Base-by-base conservation (phyloP, 2,888 invertebrate genomes). In the Drosophila emarginata region DNA sequence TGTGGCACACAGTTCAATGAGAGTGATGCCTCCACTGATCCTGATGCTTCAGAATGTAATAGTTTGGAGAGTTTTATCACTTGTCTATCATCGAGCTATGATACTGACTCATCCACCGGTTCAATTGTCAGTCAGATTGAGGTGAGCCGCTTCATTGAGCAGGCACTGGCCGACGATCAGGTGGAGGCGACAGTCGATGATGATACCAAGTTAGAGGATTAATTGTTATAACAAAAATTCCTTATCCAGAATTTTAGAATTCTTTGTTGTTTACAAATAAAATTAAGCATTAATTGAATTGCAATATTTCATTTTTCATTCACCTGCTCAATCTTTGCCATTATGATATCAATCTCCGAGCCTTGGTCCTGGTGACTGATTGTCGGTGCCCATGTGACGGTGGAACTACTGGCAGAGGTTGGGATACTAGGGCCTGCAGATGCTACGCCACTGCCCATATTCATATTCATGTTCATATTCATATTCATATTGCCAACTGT, bases 301-400 rank as follows among this genome's bases (percentile, higher is more conserved):
- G 12, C 26, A 7, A 60, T 28, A n/a, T 28, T 37, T 11, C 52
- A 18, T 40, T 53, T 59, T 60, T 36, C 36, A 53, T 60, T 82
- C 89, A 90, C 92, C 91, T 97, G 97, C 92, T 97, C 97, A 89
- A 98, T 97, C 93, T 97, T 97, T 81, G 97, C 97, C 96, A 98
- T 97, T 91, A 98, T 97, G 90, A 97, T 94, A 92, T 97, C 97
- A 91, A 97, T 97, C 93, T 97, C 97, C 50, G 95, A 94, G 75
- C 94, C 94, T 80, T 91, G 90, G 90, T 93, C 93, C 87, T 93
- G 93, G 74, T 89, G 88, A 62, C 88, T 93, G 89, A 91, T 91
- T 89, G 80, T 92, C 83, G 88, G 92, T 79, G 89, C 92, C 92
- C 90, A 92, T 80, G 90, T 92, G 83, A 91, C 91, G 76, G 90